Conservation (phyloP, 92 coral and sea anemone genomes). For the Heteractis magnifica region DNA sequence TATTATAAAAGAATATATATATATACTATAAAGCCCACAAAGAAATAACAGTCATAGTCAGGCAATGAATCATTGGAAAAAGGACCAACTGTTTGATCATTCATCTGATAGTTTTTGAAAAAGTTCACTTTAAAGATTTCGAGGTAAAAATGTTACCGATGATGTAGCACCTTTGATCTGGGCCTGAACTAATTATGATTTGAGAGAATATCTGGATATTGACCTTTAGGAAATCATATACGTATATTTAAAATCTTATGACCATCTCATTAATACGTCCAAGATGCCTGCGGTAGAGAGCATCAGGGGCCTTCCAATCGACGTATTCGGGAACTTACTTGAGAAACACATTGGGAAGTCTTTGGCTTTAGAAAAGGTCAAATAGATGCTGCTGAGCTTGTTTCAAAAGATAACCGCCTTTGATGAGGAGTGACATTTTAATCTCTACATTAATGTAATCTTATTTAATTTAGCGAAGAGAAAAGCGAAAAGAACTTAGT, state of each 20-base stretch:
- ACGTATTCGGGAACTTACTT: background rate
- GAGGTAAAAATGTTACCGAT: background rate
- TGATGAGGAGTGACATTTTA: background rate
- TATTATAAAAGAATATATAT: background rate
- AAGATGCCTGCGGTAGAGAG: background rate
- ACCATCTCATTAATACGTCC: background rate
- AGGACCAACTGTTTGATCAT: background rate
- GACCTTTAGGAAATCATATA: slow-evolving; percentile 1
- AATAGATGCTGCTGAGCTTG: background rate
- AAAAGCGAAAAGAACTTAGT: background rate
- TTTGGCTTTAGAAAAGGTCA: background rate
- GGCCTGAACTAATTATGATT: background rate
- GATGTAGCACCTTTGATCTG: background rate
- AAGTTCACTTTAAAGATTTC: background rate
- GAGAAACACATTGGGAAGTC: background rate
- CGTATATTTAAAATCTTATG: background rate
- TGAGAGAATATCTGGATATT: background rate
- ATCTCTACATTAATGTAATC: background rate
- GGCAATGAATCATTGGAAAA: background rate
- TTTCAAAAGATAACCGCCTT: background rate
- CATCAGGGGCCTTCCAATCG: background rate
- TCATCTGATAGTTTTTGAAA: background rate
- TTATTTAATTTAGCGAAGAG: background rate
- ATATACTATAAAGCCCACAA: background rate
- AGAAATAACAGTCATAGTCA: background rate